Conservation (phyloP, 2,113 vertebrate genomes). For the Passer montanus region DNA sequence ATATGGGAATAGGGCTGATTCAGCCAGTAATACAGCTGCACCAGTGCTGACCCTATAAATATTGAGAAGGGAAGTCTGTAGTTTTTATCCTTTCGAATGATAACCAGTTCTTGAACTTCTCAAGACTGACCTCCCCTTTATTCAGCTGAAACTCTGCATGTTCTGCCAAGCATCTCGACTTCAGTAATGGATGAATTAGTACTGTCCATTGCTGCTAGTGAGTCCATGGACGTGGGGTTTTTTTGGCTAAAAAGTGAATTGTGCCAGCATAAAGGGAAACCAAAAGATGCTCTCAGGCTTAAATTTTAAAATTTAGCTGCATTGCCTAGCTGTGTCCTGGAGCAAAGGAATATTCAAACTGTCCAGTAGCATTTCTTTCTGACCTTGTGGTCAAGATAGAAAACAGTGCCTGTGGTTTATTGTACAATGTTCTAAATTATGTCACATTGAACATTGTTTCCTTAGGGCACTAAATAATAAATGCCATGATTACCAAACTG, state of each 20-base stretch:
- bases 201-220: neutral
- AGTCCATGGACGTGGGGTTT: neutral
- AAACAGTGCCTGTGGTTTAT: neutral
- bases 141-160: neutral
- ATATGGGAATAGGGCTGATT: slow-evolving; percentile 51
- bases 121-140: neutral
- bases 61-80: slow-evolving; percentile 33
- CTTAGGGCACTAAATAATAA: neutral
- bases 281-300: neutral
- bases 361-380: neutral
- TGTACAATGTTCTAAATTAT: neutral
- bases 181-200: neutral
- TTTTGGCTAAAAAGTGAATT: neutral
- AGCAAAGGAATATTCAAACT: neutral
- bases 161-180: neutral
- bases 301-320: neutral
- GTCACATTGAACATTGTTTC: neutral
- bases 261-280: neutral
- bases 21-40: slow-evolving; percentile 50
- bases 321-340: neutral
- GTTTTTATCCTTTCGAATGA: slow-evolving; percentile 40
- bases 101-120: slow-evolving; percentile 51
- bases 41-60: slow-evolving; percentile 55
- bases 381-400: neutral
- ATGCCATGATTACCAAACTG: neutral